Evolutionary conservation across 2,888 invertebrate species (phyloP), one percentile per base, ranked within the genome.

Genomic region (Hypselothyrea guttata): DNA sequence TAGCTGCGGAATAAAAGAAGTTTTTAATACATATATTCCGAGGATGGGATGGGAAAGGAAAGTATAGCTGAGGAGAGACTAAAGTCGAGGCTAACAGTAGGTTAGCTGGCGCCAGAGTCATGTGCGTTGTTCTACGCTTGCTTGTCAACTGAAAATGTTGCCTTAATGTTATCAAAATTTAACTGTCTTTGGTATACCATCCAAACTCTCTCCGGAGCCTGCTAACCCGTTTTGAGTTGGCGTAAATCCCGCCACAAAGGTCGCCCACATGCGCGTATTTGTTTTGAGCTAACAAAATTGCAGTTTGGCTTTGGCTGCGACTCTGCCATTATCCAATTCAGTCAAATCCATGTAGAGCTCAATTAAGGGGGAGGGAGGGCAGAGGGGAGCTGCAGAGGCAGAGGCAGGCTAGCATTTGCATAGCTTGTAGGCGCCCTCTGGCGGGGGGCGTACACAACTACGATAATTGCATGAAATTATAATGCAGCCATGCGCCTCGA

Each of bases 401-500:
- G 22, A 22, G 22, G 16, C 16, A 33, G 53, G 22, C 12, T 12
- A 0, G 44, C 57, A 77, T 74, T 77, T 75, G 75, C 75, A 77
- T 77, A 68, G 61, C 46, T 41, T 49, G 37, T 7, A 27, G 40
- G 16, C 27, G 38, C 44, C 46, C 49, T 7, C 18, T 27, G n/a
- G 38, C 30, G 46, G 47, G 46, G 47, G 51, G 44, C 13, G 57
- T 60, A 46, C 28, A 40, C 18, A 38, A 38, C 37, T 33, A 75
- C 83, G 71, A 82, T 81, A 81, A 81, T 81, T 81, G 84, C 81
- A 81, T 81, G 81, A 81, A 81, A 84, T 84, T 79, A 84, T 79
- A 84, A 79, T 79, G 84, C 77, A 71, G 71, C 71, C 76, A 60
- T 52, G 67, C 51, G 63, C 27, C 42, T 31, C 52, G 11, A 11